Conservation (phyloP, 2,888 invertebrate species). For the Prenolepis imparis region DNA sequence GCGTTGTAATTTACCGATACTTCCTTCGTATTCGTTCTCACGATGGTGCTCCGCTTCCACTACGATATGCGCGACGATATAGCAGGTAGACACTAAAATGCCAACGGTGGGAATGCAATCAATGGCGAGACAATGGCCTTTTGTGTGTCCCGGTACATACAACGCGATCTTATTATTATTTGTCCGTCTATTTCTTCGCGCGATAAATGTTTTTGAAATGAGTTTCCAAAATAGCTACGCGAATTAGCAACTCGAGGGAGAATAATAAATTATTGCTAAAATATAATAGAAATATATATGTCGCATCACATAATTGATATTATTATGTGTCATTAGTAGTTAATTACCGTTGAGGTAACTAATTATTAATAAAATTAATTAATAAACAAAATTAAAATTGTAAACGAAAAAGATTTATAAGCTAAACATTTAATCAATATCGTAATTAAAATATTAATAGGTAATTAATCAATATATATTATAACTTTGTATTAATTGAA, state of each 20-base stretch:
- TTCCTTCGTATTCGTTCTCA: constrained; percentile 47
- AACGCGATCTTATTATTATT: constrained; percentile 34
- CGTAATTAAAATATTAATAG: background rate
- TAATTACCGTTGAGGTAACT: background rate
- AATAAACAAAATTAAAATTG: background rate
- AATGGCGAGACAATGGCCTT: constrained; percentile 54
- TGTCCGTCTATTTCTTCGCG: constrained; percentile 20
- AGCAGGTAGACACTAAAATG: constrained; percentile 47
- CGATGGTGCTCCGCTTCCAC: constrained; percentile 49
- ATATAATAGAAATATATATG: background rate
- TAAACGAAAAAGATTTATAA: background rate
- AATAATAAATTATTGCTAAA: background rate
- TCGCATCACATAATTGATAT: background rate
- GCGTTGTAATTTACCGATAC: constrained; percentile 22
- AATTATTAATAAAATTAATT: constrained; percentile 14
- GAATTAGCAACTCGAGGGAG: background rate
- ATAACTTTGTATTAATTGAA: background rate
- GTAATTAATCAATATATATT: background rate
- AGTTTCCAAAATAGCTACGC: background rate
- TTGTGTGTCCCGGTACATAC: constrained; percentile 36
- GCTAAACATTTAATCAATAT: background rate
- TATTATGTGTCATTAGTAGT: background rate
- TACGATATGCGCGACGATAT: constrained; percentile 30
- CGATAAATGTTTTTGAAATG: background rate
- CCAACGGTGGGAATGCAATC: constrained; percentile 54